Percentiles rank a stretch among this genome's conserved stretches.
Evolutionary conservation across 30 jellyfish, hydroid and myxozoan species (phyloP).

Genomic region (Pseudorhiza aurosa): DNA sequence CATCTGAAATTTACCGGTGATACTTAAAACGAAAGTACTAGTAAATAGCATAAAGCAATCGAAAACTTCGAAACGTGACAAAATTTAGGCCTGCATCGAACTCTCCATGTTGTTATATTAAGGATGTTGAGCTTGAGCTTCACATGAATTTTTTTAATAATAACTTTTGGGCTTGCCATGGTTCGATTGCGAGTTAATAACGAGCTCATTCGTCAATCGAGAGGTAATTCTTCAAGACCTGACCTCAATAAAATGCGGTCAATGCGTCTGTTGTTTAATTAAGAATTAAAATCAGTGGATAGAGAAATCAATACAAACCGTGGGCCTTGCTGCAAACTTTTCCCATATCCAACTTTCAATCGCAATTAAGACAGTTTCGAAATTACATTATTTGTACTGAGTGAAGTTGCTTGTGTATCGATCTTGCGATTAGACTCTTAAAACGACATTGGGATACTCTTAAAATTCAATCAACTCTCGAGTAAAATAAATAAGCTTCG

Average conservation of each 20-base stretch:
- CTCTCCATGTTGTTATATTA: too few species aligned
- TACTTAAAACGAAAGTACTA: too few species aligned
- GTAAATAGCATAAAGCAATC: too few species aligned
- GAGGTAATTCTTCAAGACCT: conserved; percentile 31
- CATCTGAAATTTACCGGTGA: too few species aligned
- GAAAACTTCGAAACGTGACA: too few species aligned
- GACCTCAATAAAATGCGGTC: conserved; percentile 67
- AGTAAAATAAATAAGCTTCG: conserved; percentile 44
- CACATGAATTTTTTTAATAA: too few species aligned
- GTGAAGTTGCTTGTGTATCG: background rate
- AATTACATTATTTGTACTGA: background rate
- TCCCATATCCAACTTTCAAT: conserved; percentile 20
- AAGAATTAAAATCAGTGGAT: conserved; percentile 36
- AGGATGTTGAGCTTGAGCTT: too few species aligned
- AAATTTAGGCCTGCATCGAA: too few species aligned
- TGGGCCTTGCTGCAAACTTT: conserved; percentile 69
- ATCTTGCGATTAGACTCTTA: conserved; percentile 4
- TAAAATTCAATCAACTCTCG: conserved; percentile 33
- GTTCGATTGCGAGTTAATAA: background rate
- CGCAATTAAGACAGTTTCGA: background rate
- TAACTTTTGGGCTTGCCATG: background rate
- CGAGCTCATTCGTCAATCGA: conserved; percentile 33
- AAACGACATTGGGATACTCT: conserved; percentile 13
- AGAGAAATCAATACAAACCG: conserved; percentile 54
- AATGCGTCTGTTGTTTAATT: conserved; percentile 49